Evolutionary conservation across 2,113 vertebrate species (phyloP), one percentile per base, ranked within the genome.

Genomic region (Psephotus haematonotus): DNA sequence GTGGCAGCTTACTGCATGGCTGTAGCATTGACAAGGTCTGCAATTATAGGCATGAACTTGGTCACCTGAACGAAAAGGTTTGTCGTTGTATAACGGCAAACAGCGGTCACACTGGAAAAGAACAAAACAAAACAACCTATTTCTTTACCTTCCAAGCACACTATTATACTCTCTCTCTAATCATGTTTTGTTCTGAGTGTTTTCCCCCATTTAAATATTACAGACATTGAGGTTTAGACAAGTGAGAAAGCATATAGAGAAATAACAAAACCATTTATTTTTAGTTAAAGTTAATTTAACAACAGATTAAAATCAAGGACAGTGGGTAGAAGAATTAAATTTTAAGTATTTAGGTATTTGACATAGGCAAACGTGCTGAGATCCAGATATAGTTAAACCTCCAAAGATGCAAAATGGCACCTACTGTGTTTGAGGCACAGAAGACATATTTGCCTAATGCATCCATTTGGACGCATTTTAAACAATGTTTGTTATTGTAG

Each of bases 1-100:
- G 95, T 99, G 99, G 96, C 99, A 99, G 89, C 98, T 99, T 52
- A 87, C 60, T 62, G 99, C 96, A 43, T 99, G 99, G 87, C 97
- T 82, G 4, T 99, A 94, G 94, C 99, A 99, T 29, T 98, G 98
- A 94, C 99, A 99, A 37, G 98, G 98, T 70, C 98, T 98, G 95
- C 99, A 99, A 76, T 97, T 98, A 93, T 99, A 98, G 25, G 98
- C 98, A 19, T 98, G 98, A 46, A 97, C 96, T 79, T 98, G 98
- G 93, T 99, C 98, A 85, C 99, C 98, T 80, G 97, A 97, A 88
- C 65, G 98, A 96, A 99, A 99, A 35, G 98, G 98, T 94, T 99
- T 99, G 97, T 99, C 98, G 5, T 99, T 99, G 97, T 98, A 99
- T 68, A 99, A 98, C 1, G 98, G 98, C 43, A 97, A 93, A 90